Percentiles rank a stretch among this genome's conserved stretches.
Conservation (phyloP, 2,113 vertebrate species). For the Cyprinus carpio region DNA sequence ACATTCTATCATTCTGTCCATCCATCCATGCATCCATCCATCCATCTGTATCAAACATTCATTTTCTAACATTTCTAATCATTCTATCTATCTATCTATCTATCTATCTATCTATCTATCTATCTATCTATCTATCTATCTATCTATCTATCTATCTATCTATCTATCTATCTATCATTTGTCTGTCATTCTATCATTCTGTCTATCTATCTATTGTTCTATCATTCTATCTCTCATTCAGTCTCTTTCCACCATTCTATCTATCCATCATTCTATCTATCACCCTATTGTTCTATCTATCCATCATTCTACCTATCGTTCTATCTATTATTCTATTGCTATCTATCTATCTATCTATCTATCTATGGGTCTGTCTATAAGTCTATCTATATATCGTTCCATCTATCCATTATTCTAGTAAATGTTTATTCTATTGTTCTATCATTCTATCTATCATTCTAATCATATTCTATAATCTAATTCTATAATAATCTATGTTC, state of each 20-base stretch:
- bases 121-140: neutral
- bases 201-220: no score
- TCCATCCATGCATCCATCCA: neutral
- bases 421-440: no score
- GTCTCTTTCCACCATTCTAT: no score
- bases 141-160: neutral
- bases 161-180: no score
- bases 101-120: neutral
- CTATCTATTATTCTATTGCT: no score
- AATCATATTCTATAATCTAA: no score
- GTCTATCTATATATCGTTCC: neutral
- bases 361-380: no score
- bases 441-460: neutral
- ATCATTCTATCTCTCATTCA: neutral
- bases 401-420: neutral
- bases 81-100: neutral
- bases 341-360: neutral
- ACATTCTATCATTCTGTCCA: neutral
- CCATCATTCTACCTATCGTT: no score
- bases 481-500: no score
- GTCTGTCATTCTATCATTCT: no score
- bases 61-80: neutral
- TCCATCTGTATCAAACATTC: neutral
- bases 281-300: no score
- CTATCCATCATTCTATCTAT: no score